These are phyloP conservation scores for Martes martes DNA, from an alignment of 2,113 vertebrate species.

Conservation along the genomic window DNA sequence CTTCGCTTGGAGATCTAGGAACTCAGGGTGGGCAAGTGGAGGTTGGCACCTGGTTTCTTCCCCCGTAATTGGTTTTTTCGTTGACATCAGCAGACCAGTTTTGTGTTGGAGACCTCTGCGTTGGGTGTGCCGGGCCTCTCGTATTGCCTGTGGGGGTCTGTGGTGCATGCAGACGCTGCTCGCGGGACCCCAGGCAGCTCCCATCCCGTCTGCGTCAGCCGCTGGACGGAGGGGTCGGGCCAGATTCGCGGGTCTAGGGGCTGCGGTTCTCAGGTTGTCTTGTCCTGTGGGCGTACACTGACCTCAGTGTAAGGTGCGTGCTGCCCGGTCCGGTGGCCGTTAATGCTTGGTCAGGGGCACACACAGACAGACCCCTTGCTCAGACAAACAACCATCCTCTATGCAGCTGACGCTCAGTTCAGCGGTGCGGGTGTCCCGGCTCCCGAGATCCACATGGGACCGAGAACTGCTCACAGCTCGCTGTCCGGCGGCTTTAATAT, in stretches of 20 bases:
- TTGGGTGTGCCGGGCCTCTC: background rate
- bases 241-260: accelerated
- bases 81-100: background rate
- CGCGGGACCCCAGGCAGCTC: too few species aligned
- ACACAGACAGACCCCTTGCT: background rate
- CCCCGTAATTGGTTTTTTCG: background rate
- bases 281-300: accelerated
- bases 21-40: too few species aligned
- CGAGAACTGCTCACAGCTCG: background rate
- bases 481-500: background rate
- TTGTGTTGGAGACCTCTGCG: background rate
- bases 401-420: accelerated
- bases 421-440: accelerated
- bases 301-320: accelerated
- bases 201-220: background rate
- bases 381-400: too few species aligned
- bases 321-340: background rate
- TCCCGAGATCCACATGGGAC: accelerated
- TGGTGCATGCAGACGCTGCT: accelerated
- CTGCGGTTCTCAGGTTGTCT: accelerated
- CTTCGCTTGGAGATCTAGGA: background rate
- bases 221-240: accelerated
- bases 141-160: background rate
- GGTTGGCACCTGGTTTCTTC: accelerated
- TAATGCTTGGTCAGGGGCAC: too few species aligned